Evolutionary conservation across 2,888 invertebrate species (phyloP), one percentile per base, ranked within the genome.

Genomic region (Rhodophaea formosa): DNA sequence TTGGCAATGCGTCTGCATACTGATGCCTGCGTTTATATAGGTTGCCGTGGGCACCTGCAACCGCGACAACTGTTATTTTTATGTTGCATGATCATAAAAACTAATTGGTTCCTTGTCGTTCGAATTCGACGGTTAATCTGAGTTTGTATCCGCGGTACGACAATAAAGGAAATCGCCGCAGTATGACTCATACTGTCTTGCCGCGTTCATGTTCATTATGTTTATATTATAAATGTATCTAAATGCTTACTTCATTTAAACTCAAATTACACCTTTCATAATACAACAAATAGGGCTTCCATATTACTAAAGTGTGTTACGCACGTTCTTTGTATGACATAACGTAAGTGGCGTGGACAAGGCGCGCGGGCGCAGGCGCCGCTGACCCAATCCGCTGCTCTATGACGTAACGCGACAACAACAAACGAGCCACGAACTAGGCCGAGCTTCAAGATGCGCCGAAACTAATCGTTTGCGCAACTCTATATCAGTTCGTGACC

Each of bases 1-100:
- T 89, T 89, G 89, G 89, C 88, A 87, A 80, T 82, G 78, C 75
- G 88, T 87, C 86, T 89, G 89, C 88, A 88, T 91, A 86, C 84
- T 88, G 86, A 89, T 89, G 85, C 72, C 78, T 76, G 77, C 75
- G 75, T 71, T 72, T 72, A 84, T 84, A 85, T 86, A 84, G 86
- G 83, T 80, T 83, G 71, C 62, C 60, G 61, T 61, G 62, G 72
- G 69, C 83, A 82, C 81, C 84, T 80, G 77, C 72, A 66, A 66
- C 68, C 63, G 67, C 60, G 63, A 62, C 69, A 64, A 23, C 53
- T 15, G 46, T 32, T 35, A 39, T 12, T 32, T 35, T n/a, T 30
- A n/a, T 12, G 45, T 42, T n/a, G 35, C 7, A 8, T 16, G 35
- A 16, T 15, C 43, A 30, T 45, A 54, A 45, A 53, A 54, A 17